Evolutionary conservation across 2,797 vertebrate species (phyloP), one percentile per base, ranked within the genome.

Genomic region (Galagoides demidoff): DNA sequence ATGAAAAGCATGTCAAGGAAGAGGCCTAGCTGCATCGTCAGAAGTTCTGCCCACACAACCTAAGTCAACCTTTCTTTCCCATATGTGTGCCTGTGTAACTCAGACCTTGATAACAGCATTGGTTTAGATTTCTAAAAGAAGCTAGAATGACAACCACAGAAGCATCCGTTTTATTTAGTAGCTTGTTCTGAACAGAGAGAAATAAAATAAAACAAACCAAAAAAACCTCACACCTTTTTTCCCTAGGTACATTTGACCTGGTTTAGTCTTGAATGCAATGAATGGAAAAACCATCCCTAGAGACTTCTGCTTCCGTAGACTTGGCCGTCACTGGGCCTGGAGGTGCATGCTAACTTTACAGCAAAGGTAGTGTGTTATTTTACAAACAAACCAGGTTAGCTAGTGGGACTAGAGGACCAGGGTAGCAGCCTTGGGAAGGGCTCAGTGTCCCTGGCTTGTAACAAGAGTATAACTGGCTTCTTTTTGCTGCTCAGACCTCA

Each of bases 151-250:
- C 92, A 74, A 93, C 45, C 31, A 92, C 64, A 93, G 73, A 95
- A 85, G 81, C 70, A 49, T 96, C 45, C 85, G 79, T 92, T 96
- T 97, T 97, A 96, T 97, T 97, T 96, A 97, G 95, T 95, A 94
- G 70, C 68, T 95, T 92, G 37, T 95, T 97, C 77, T 93, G 89
- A 92, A 96, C 70, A 93, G 92, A 95, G 63, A 90, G 93, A 94
- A 96, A 85, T 90, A 61, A 74, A 90, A 73, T 81, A 83, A 78
- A 88, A 64, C 66, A 85, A 96, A 95, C 45, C 61, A 87, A 82
- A 84, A 61, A 31, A 68, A 37, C 20, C 61, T 61, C 71, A 37
- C 45, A 25, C 55, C 39, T 87, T 66, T 92, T 92, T 90, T 83
- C 45, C 85, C 78, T 76, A 61, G 61, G 34, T 94, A 64, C 59